Percentiles rank a stretch among this genome's conserved stretches.
Evolutionary conservation across 2,888 invertebrate genomes (phyloP).

Genomic region (Pyrrhia umbra): DNA sequence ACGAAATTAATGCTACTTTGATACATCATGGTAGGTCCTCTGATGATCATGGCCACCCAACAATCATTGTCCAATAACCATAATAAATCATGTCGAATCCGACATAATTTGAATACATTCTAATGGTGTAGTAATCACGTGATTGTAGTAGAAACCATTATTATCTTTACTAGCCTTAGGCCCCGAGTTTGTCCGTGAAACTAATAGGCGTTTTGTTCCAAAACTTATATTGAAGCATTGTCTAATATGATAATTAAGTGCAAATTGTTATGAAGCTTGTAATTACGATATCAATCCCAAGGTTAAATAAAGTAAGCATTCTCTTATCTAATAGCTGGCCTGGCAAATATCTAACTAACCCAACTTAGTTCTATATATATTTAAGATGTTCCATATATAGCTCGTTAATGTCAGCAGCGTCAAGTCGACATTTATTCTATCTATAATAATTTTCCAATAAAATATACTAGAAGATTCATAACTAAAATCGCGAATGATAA

Average conservation of each 20-base stretch:
- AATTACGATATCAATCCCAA: constrained; percentile 28
- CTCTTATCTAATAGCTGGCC: too few relatives aligned
- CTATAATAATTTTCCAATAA: too few relatives aligned
- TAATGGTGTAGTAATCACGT: constrained; percentile 48
- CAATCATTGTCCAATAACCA: constrained; percentile 26
- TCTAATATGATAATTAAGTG: constrained; percentile 19
- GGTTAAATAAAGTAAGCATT: not conserved
- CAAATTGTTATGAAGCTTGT: constrained; percentile 28
- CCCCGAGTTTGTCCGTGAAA: constrained; percentile 40
- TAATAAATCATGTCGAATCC: constrained; percentile 25
- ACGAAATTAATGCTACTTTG: too few relatives aligned
- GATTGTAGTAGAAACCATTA: constrained; percentile 29
- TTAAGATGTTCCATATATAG: too few relatives aligned
- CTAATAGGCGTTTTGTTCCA: constrained; percentile 35
- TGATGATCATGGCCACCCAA: not conserved
- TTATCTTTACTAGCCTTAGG: constrained; percentile 23
- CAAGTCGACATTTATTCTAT: too few relatives aligned
- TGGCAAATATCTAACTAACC: too few relatives aligned
- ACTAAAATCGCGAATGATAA: too few relatives aligned
- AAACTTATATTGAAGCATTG: constrained; percentile 5
- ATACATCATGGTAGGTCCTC: too few relatives aligned
- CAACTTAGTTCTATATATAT: too few relatives aligned
- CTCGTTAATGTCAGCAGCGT: too few relatives aligned
- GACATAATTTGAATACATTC: constrained; percentile 39
- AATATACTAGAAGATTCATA: too few relatives aligned